These are phyloP conservation scores for Epinephelus fuscoguttatus DNA, from an alignment of 2,113 vertebrate genomes.

Conservation along the genomic window DNA sequence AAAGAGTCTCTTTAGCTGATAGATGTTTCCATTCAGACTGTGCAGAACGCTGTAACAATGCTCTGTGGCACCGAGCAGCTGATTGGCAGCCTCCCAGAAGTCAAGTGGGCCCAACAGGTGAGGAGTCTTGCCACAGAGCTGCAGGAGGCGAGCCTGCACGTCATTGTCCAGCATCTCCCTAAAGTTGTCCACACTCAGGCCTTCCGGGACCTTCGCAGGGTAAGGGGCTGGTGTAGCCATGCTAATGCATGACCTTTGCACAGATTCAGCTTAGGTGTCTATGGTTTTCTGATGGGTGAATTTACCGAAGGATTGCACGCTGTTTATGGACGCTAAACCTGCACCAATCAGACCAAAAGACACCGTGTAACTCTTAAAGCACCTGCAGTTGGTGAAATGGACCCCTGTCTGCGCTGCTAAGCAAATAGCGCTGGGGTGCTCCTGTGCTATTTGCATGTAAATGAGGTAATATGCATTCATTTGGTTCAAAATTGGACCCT, in stretches of 20 bases:
- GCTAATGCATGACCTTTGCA: neutral
- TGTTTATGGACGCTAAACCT: too few species aligned
- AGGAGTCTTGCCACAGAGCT: slow-evolving; percentile 86
- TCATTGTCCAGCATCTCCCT: slow-evolving; percentile 89
- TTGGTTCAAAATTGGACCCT: too few species aligned
- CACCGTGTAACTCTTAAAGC: too few species aligned
- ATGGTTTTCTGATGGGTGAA: neutral
- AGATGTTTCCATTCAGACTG: slow-evolving; percentile 82
- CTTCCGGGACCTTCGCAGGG: slow-evolving; percentile 89
- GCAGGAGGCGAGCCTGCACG: slow-evolving; percentile 88
- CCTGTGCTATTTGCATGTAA: too few species aligned
- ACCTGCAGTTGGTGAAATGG: too few species aligned
- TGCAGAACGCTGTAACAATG: slow-evolving; percentile 88
- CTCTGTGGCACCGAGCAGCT: slow-evolving; percentile 92
- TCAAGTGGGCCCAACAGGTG: slow-evolving; percentile 93
- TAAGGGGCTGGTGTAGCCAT: slow-evolving; percentile 63
- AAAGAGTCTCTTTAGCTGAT: slow-evolving; percentile 46
- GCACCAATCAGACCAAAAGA: too few species aligned
- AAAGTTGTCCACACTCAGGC: slow-evolving; percentile 85
- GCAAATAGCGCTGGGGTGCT: too few species aligned
- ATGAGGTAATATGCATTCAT: too few species aligned
- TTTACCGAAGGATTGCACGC: too few species aligned
- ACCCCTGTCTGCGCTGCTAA: too few species aligned
- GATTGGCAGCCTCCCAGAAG: slow-evolving; percentile 90
- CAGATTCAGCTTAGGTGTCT: neutral